Evolutionary conservation across 2,888 invertebrate genomes (phyloP), one percentile per base, ranked within the genome.

Genomic region (Apamea anceps): DNA sequence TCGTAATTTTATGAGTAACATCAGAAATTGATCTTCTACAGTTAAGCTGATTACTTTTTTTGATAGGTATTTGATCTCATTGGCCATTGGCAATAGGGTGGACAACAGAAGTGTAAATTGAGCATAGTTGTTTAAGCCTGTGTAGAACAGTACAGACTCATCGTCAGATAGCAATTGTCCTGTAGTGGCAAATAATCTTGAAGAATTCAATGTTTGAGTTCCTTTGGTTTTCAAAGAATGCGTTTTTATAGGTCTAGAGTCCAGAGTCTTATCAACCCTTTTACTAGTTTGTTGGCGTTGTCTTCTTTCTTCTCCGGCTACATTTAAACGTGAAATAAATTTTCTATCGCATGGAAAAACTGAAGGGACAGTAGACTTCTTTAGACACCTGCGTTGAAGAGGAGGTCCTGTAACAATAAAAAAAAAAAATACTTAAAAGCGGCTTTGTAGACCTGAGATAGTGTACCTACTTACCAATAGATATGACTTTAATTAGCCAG

Each of bases 1-100:
- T 78, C 82, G 67, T 71, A 78, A 76, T 66, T 84, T 74, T 37
- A 68, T 68, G 21, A 80, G 73, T 18, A 80, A 37, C 18, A 80
- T 80, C 13, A 80, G n/a, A 68, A 80, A 80, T 32, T 80, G 80
- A 48, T 80, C 74, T 70, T 73, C 54, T 7, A 18, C 67, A 25
- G 80, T 28, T 45, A 80, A 63, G 5, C 13, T 62, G 21, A 18
- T 72, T 12, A 54, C 2, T 0, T 10, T 3, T 37, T 73, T 57
- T 1, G 80, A 80, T 62, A 37, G 67, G 48, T 74, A 80, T 68
- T 57, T 73, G n/a, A 80, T 80, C 1, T 80, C 80, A n/a, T 73
- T 45, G 5, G 80, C 80, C 80, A 80, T 80, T 45, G 80, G 80
- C 28, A 80, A 28, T 8, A 74, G 54, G 32, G 80, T 80, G 8